These are phyloP conservation scores for Dermochelys coriacea DNA, from an alignment of 2,797 vertebrate species.

Conservation along the genomic window DNA sequence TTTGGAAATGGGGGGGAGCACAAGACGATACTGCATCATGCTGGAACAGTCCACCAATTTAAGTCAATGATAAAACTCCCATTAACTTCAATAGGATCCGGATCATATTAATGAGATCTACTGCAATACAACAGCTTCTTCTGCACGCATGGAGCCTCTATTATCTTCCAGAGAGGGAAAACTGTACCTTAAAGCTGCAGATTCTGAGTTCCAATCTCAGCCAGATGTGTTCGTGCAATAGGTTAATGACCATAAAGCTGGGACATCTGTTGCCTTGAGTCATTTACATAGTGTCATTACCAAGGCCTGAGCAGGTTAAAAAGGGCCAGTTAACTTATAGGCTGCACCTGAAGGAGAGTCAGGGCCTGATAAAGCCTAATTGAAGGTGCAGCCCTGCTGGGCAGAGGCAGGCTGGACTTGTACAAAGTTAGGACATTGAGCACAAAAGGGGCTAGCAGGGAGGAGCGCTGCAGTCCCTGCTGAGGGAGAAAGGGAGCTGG, in stretches of 20 bases:
- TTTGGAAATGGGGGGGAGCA: neutral
- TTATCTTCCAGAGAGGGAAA: neutral
- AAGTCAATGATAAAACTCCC: too few species aligned
- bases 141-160: conserved; percentile 56
- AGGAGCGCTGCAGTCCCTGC: too few species aligned
- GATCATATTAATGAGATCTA: neutral
- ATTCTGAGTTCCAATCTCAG: neutral
- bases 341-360: too few species aligned
- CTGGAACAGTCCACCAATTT: too few species aligned
- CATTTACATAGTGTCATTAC: conserved; percentile 8
- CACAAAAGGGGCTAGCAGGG: too few species aligned
- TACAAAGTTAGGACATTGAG: too few species aligned
- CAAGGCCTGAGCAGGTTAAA: too few species aligned
- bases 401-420: too few species aligned
- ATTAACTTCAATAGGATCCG: neutral
- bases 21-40: neutral
- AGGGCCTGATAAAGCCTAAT: too few species aligned
- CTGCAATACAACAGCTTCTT: conserved; percentile 69
- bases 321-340: too few species aligned
- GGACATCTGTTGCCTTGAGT: conserved; percentile 37
- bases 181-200: conserved; percentile 28
- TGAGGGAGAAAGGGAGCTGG: too few species aligned
- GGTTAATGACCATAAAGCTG: conserved; percentile 29
- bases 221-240: conserved; percentile 45
- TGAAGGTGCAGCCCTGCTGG: too few species aligned